Base-by-base conservation (phyloP, 2,797 vertebrate species). In the Muscicapa comitata region DNA sequence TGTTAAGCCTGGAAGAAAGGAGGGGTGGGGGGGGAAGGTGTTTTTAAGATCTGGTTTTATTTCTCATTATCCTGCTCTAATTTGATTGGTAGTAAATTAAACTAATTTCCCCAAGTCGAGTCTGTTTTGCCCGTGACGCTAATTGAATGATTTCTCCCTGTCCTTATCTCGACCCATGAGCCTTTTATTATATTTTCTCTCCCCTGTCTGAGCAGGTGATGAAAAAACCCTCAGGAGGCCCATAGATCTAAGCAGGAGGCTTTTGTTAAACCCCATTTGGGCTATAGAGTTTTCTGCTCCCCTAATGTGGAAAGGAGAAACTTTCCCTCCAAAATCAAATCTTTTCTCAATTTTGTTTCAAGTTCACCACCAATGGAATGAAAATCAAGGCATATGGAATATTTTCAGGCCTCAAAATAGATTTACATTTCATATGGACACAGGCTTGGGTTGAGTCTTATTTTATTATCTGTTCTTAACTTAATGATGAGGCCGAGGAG, bases 401-500 rank as follows among this genome's bases (percentile, higher is more conserved):
- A 78, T 86, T 86, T 87, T 86, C 3, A 17, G 70, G 24, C 55
- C 40, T 93, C 58, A 72, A 38, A 96, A 82, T 72, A 93, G 86
- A 81, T 83, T 90, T 86, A 17, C 48, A 43, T 88, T 88, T 96
- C 77, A 65, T 62, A 68, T 57, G 77, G 92, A 80, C 83, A 88
- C 5, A 35, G 92, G 16, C 57, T 88, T 87, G 89, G 48, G 29
- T 40, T 71, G 50, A 82, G 47, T 86, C 63, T 95, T 95, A 86
- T 78, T 96, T 88, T 85, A 70, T 94, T 35, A 72, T 93, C 53
- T 93, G 58, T 50, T 90, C 62, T 81, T 94, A 96, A 95, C 73
- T 76, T 84, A 91, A 90, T 94, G 76, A 71, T 37, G 76, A 83
- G 66, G 55, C 85, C 82, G 91, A 59, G 45, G 63, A 92, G 70